A percentile compares a stretch with the other conserved stretches of the same genome.
Conservation (phyloP, 53 echinoderm and acorn worm genomes). For the Temnopleurus reevesii region DNA sequence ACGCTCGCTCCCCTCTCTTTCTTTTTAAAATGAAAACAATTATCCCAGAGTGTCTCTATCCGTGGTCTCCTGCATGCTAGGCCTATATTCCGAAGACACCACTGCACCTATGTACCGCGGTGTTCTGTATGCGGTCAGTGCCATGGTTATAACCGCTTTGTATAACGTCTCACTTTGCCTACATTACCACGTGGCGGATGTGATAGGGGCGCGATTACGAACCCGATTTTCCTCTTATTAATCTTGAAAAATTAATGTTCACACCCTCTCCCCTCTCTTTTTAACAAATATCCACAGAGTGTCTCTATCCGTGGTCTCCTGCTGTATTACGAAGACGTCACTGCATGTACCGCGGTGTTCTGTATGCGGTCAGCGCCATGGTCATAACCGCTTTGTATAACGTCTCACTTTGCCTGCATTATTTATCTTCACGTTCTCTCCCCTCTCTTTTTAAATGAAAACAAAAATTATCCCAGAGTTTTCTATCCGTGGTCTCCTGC, state of each 20-base stretch:
- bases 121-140: constrained; percentile 7
- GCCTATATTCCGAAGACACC: not conserved
- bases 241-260: too few relatives aligned
- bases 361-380: constrained; percentile 10
- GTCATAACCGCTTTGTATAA: not conserved
- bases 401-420: too few relatives aligned
- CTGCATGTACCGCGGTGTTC: not conserved
- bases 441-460: too few relatives aligned
- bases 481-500: constrained; percentile 4
- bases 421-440: too few relatives aligned
- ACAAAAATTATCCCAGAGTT: too few relatives aligned
- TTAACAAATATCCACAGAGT: too few relatives aligned
- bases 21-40: too few relatives aligned
- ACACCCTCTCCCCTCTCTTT: too few relatives aligned
- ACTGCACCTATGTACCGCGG: not conserved
- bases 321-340: not conserved
- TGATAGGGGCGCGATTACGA: not conserved
- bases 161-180: not conserved
- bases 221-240: too few relatives aligned
- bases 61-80: constrained; percentile 6
- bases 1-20: too few relatives aligned
- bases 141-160: not conserved
- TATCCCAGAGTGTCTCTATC: not conserved
- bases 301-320: constrained; percentile 13
- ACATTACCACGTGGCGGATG: not conserved